A percentile compares a stretch with the other conserved stretches of the same genome.
Evolutionary conservation across 1,140 invertebrate genomes (phyloP).

Genomic region (Philaenus spumarius): DNA sequence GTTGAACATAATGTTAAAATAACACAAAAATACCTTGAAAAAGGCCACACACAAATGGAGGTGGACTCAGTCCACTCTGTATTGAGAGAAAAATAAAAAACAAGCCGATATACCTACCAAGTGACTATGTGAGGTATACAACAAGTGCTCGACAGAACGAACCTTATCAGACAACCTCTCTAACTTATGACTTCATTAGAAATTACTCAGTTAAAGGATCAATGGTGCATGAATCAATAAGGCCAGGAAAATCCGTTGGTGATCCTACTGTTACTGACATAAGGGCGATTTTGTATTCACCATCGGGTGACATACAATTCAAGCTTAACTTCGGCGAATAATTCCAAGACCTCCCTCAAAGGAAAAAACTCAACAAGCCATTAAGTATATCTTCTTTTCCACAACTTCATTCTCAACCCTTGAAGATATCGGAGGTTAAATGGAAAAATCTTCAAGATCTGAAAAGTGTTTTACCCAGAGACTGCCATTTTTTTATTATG

Average conservation of each 20-base stretch:
- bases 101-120: conserved; percentile 5
- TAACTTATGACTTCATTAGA: not conserved
- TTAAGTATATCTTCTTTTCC: no score
- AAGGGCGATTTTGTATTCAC: conserved; percentile 1
- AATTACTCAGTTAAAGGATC: not conserved
- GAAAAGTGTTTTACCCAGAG: no score
- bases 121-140: conserved; percentile 5
- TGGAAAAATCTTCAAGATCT: no score
- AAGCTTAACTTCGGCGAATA: no score
- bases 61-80: conserved; percentile 36
- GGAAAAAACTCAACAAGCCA: no score
- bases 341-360: no score
- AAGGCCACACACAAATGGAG: no score
- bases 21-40: conserved; percentile 40
- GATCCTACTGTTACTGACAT: conserved; percentile 8
- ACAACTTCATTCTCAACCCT: no score
- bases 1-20: conserved; percentile 31
- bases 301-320: no score
- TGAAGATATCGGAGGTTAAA: no score
- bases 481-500: no score
- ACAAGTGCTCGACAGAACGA: not conserved
- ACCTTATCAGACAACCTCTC: not conserved
- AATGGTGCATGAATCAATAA: not conserved
- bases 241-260: not conserved
- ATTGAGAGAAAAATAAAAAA: not conserved